phyloP scores from a whole-genome alignment of 2,888 invertebrate species.

The Drosophila niveifrons region DNA sequence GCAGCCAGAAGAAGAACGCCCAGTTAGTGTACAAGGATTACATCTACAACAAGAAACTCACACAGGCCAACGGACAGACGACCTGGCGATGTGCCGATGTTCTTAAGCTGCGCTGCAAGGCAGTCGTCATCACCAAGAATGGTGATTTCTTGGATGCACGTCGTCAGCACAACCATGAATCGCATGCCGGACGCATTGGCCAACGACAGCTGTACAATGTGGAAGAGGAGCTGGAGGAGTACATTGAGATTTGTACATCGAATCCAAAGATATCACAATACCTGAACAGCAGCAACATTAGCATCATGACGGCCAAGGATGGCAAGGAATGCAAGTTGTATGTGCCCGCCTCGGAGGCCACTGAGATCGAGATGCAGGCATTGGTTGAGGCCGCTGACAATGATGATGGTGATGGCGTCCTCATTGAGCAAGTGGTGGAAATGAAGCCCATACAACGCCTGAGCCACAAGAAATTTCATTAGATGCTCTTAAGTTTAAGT shows the following conservation, averaged over 20 bases:
- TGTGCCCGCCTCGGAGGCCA: slow-evolving; percentile 80
- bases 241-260: slow-evolving; percentile 83
- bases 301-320: slow-evolving; percentile 80
- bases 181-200: slow-evolving; percentile 83
- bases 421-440: slow-evolving; percentile 43
- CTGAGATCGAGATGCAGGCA: slow-evolving; percentile 71
- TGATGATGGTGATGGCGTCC: not conserved
- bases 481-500: slow-evolving; percentile 28
- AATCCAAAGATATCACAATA: slow-evolving; percentile 82
- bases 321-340: slow-evolving; percentile 83
- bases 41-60: slow-evolving; percentile 86
- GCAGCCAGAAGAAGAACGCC: slow-evolving; percentile 86
- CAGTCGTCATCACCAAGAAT: slow-evolving; percentile 85
- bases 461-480: slow-evolving; percentile 47
- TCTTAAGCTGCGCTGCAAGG: slow-evolving; percentile 84
- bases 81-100: slow-evolving; percentile 85
- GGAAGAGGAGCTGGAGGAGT: slow-evolving; percentile 85
- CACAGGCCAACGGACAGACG: slow-evolving; percentile 85
- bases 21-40: slow-evolving; percentile 85
- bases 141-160: slow-evolving; percentile 82
- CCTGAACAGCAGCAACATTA: slow-evolving; percentile 80
- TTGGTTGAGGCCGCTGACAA: slow-evolving; percentile 55
- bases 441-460: slow-evolving; percentile 31
- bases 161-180: slow-evolving; percentile 83
- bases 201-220: slow-evolving; percentile 82